Conservation (phyloP, 2,888 invertebrate genomes). For the Lepidochrysops patricia region DNA sequence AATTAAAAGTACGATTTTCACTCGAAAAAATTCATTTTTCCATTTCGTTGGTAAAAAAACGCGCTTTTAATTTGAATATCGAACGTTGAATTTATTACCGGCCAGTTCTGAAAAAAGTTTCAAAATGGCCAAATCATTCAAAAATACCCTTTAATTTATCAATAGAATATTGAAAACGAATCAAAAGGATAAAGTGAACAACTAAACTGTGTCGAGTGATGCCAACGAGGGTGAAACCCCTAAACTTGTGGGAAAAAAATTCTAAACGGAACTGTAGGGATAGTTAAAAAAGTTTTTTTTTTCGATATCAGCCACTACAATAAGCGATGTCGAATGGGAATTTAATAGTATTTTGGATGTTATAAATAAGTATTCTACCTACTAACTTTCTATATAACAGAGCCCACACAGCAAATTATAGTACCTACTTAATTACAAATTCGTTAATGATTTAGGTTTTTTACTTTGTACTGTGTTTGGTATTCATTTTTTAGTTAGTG, state of each 20-base stretch:
- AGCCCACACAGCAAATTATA: too few species aligned
- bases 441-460: too few species aligned
- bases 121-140: background rate
- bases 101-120: background rate
- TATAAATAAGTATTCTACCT: too few species aligned
- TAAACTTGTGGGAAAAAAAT: background rate
- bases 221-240: background rate
- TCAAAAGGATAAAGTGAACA: conserved; percentile 23
- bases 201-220: conserved; percentile 30
- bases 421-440: too few species aligned
- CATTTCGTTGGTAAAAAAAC: background rate
- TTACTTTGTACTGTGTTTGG: too few species aligned
- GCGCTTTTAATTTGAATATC: background rate
- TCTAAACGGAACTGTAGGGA: background rate
- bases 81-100: background rate
- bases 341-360: too few species aligned
- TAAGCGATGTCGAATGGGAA: too few species aligned
- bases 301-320: too few species aligned
- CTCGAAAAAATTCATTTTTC: background rate
- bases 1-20: background rate
- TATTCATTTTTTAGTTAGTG: too few species aligned
- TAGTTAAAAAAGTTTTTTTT: too few species aligned
- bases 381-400: too few species aligned
- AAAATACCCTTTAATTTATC: conserved; percentile 10
- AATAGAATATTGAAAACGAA: conserved; percentile 11